A percentile compares a stretch with the other conserved stretches of the same genome.
phyloP scores from a whole-genome alignment of 2,113 vertebrate species.

The Pungitius pungitius region DNA sequence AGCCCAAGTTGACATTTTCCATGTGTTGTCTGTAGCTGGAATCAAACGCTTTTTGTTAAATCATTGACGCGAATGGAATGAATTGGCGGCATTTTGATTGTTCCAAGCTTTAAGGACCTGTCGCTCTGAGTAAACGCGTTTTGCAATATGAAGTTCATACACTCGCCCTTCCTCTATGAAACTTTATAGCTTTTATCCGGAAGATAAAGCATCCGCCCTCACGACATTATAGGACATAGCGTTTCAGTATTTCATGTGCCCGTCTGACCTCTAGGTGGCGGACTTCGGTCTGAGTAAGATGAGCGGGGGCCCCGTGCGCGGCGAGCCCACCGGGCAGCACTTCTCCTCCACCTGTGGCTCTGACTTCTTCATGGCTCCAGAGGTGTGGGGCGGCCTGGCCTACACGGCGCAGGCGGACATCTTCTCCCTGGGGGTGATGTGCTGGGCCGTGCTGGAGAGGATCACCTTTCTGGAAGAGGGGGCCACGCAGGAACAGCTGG shows the following conservation, averaged over 20 bases:
- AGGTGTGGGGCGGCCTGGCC: conserved; percentile 95
- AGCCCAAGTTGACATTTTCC: too few species aligned
- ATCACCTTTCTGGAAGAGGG: conserved; percentile 94
- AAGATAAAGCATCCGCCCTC: too few species aligned
- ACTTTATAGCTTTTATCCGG: too few species aligned
- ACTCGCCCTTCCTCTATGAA: too few species aligned
- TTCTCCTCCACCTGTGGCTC: conserved; percentile 96
- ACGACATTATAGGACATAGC: too few species aligned
- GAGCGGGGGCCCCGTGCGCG: conserved; percentile 79
- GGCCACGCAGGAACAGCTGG: conserved; percentile 91
- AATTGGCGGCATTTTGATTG: too few species aligned
- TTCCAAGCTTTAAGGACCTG: too few species aligned
- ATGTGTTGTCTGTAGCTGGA: too few species aligned
- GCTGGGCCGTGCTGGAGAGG: conserved; percentile 97
- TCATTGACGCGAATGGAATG: too few species aligned
- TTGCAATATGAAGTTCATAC: too few species aligned
- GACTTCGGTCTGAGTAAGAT: conserved; percentile 98
- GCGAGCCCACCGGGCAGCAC: conserved; percentile 86
- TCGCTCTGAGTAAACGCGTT: too few species aligned
- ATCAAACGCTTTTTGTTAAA: too few species aligned
- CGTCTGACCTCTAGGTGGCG: conserved; percentile 80
- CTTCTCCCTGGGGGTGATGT: conserved; percentile 95
- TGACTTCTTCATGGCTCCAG: conserved; percentile 98
- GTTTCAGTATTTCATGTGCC: neutral
- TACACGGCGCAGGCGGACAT: conserved; percentile 98